phyloP scores from a whole-genome alignment of 2,797 vertebrate genomes.

The Mus spretus region DNA sequence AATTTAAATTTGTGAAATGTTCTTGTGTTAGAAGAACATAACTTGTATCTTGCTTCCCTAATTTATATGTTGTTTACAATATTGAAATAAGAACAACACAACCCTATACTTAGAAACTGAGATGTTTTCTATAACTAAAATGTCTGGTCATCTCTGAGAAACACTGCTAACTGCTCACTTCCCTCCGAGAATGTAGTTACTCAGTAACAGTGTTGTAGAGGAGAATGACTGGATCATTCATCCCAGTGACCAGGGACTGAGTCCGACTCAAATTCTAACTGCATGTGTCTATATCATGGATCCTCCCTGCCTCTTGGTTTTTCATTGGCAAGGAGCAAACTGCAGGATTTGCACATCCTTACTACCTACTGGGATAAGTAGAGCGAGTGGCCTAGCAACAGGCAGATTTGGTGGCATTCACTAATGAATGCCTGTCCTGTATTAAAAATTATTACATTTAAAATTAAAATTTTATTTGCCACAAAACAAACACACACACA shows the following conservation, averaged over 20 bases:
- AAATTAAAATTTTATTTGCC: slow-evolving; percentile 30
- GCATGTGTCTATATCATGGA: not conserved
- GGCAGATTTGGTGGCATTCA: not conserved
- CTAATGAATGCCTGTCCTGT: slow-evolving; percentile 10
- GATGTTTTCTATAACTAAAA: not conserved
- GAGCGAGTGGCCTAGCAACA: slow-evolving; percentile 12
- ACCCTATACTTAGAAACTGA: not conserved
- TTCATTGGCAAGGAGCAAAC: not conserved
- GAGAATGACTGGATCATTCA: not conserved
- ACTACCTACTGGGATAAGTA: not conserved
- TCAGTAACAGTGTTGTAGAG: not conserved
- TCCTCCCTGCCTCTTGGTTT: not conserved
- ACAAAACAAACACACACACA: not conserved
- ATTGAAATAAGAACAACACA: slow-evolving; percentile 24
- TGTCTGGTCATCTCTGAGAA: not conserved
- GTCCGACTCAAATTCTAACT: not conserved
- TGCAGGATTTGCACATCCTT: not conserved
- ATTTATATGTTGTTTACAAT: not conserved
- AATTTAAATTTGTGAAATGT: slow-evolving; percentile 36
- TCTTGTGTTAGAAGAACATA: slow-evolving; percentile 35
- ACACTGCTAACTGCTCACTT: not conserved
- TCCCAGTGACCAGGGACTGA: not conserved
- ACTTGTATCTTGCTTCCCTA: not conserved
- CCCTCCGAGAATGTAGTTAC: not conserved
- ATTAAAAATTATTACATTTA: slow-evolving; percentile 33